A percentile compares a stretch with the other conserved stretches of the same genome.
Evolutionary conservation across 2,113 vertebrate species (phyloP).

Genomic region (Carollia perspicillata): DNA sequence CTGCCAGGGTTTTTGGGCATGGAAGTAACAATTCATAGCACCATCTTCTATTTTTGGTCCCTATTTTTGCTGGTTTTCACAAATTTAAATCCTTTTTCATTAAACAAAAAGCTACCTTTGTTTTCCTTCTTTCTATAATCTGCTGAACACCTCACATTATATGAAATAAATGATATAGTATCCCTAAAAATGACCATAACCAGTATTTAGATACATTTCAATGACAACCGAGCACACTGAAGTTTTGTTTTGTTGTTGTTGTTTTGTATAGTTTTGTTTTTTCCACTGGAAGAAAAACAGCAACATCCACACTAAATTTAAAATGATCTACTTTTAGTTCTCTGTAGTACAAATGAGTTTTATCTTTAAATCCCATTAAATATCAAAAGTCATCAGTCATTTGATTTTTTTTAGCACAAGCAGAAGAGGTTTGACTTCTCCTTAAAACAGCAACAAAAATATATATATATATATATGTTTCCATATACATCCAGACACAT

Average conservation of each 20-base stretch:
- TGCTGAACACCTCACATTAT: not conserved
- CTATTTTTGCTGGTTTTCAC: not conserved
- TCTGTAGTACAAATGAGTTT: not conserved
- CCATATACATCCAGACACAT: not conserved
- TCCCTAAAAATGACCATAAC: not conserved
- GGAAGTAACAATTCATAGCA: not conserved
- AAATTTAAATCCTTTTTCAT: not conserved
- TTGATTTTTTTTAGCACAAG: not conserved
- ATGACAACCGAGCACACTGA: not conserved
- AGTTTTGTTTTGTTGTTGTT: not conserved
- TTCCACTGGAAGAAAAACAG: not conserved
- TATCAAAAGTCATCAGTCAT: not conserved
- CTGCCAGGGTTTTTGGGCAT: not conserved
- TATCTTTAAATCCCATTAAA: not conserved
- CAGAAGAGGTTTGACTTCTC: not conserved
- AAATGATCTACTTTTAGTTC: not conserved
- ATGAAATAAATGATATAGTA: not conserved
- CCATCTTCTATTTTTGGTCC: not conserved
- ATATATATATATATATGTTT: not conserved
- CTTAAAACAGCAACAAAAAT: not conserved
- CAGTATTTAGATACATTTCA: not conserved
- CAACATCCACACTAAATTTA: not conserved
- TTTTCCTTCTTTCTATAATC: not conserved
- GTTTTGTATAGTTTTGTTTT: not conserved
- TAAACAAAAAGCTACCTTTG: not conserved